Conservation (phyloP, 2,113 vertebrate species). For the Larimichthys polyactis region DNA sequence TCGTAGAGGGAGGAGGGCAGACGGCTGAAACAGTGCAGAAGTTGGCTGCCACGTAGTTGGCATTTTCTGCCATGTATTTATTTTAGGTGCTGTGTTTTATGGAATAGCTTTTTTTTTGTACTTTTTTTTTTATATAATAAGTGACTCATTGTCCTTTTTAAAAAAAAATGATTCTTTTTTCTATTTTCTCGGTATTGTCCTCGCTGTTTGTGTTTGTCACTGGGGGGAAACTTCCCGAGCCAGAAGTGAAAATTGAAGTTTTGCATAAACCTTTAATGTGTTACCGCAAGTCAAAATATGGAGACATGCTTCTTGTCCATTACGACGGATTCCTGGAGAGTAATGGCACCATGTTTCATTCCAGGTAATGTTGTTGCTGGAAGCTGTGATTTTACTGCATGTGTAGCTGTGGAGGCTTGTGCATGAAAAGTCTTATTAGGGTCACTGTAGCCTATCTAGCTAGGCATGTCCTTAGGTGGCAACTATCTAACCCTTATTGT, state of each 20-base stretch:
- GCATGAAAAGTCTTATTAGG: background rate
- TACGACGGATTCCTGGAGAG: conserved; percentile 92
- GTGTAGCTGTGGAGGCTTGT: background rate
- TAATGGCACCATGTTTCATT: conserved; percentile 93
- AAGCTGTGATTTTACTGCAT: conserved; percentile 13
- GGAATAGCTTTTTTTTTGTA: background rate
- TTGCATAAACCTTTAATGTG: conserved; percentile 93
- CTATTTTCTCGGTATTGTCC: conserved; percentile 69
- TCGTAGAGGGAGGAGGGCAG: conserved; percentile 40
- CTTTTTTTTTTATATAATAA: background rate
- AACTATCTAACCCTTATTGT: background rate
- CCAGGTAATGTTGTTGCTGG: conserved; percentile 87
- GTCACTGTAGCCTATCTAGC: no score
- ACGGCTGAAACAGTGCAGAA: conserved; percentile 36
- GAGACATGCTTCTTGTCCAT: conserved; percentile 94
- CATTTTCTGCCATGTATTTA: conserved; percentile 38
- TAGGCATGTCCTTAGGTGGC: no score
- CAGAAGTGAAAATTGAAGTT: conserved; percentile 94
- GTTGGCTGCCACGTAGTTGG: conserved; percentile 82
- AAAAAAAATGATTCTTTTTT: conserved; percentile 74
- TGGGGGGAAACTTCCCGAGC: conserved; percentile 90
- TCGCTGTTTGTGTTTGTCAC: conserved; percentile 74
- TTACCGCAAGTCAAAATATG: conserved; percentile 90
- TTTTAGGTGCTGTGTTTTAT: conserved; percentile 11
- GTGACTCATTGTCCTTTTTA: background rate